Evolutionary conservation across 2,113 vertebrate species (phyloP).

Genomic region (Hemichromis elongatus): DNA sequence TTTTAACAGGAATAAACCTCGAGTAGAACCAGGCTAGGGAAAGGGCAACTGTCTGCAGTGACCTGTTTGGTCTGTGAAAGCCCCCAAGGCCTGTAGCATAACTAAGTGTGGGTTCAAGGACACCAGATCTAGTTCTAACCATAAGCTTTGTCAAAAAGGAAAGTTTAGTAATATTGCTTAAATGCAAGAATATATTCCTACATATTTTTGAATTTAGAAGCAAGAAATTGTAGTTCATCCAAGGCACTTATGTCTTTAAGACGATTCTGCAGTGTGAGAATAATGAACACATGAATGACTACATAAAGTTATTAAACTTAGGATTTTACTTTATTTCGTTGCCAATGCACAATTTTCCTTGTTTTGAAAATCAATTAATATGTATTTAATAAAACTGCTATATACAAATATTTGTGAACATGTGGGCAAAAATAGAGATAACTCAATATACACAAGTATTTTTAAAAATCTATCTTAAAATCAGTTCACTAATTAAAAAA

Average conservation of each 20-base stretch:
- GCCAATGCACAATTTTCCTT: neutral
- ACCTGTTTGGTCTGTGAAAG: too few species aligned
- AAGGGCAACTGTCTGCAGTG: too few species aligned
- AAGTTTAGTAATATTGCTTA: too few species aligned
- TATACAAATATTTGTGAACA: neutral
- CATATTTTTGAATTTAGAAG: neutral
- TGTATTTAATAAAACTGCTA: neutral
- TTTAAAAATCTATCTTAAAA: neutral
- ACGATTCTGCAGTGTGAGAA: neutral
- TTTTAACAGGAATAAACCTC: too few species aligned
- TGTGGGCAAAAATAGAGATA: neutral
- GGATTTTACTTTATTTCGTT: neutral
- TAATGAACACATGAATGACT: neutral
- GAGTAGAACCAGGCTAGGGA: too few species aligned
- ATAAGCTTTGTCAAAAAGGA: too few species aligned
- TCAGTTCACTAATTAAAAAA: neutral
- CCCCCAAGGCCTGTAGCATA: too few species aligned
- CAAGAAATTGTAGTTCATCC: neutral
- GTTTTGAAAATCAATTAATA: neutral
- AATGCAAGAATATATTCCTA: too few species aligned
- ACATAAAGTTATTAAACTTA: neutral
- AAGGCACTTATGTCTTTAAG: neutral
- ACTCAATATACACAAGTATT: neutral
- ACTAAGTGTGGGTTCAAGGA: neutral
- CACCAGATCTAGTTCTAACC: neutral